phyloP scores from a whole-genome alignment of 2,113 vertebrate species.

The Syngnathus typhle region DNA sequence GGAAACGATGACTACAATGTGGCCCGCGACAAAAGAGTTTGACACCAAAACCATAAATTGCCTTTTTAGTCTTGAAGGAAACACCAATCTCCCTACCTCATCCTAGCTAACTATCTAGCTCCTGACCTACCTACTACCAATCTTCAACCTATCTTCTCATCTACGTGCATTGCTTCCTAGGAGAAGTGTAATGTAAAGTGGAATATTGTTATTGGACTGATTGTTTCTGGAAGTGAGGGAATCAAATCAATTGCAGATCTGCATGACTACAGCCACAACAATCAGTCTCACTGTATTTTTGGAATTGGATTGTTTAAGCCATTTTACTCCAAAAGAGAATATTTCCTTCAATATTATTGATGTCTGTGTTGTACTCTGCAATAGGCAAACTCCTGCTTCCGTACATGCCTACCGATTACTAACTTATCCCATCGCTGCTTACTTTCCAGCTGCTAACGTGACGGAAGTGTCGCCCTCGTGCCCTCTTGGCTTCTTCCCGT shows the following conservation, averaged over 20 bases:
- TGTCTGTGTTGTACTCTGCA: too few relatives aligned
- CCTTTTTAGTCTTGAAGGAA: background rate
- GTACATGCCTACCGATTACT: background rate
- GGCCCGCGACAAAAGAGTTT: too few relatives aligned
- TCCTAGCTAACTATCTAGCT: background rate
- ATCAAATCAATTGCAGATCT: background rate
- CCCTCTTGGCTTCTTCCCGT: conserved; percentile 88
- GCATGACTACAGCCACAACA: background rate
- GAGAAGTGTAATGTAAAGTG: background rate
- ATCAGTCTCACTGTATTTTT: background rate
- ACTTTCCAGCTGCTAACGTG: conserved; percentile 60
- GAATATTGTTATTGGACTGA: background rate
- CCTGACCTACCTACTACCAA: background rate
- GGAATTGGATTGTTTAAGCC: background rate
- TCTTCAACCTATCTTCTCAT: background rate
- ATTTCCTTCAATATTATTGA: too few relatives aligned
- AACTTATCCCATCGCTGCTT: background rate
- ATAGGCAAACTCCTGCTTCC: too few relatives aligned
- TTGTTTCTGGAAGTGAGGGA: background rate
- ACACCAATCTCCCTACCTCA: too few relatives aligned
- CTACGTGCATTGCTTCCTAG: background rate
- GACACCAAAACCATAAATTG: background rate
- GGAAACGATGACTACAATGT: too few relatives aligned
- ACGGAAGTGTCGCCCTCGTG: conserved; percentile 61
- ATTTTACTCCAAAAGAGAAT: too few relatives aligned